Evolutionary conservation across 2,113 vertebrate genomes (phyloP).

Genomic region (Irena cyanogastra): DNA sequence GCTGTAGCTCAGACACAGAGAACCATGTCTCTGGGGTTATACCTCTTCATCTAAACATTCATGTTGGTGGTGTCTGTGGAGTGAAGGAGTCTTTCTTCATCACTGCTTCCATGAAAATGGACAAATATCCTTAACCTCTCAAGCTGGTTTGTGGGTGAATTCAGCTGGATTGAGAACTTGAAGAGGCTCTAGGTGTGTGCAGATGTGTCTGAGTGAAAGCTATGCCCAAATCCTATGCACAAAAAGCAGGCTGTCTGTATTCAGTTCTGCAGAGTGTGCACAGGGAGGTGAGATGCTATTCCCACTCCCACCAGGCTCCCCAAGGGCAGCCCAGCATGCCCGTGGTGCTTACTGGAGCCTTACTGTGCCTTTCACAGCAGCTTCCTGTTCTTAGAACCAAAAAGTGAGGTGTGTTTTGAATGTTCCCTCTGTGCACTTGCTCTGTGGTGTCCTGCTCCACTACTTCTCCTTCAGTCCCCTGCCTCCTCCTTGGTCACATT

Average conservation of each 20-base stretch:
- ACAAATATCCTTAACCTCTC: background rate
- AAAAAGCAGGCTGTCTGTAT: background rate
- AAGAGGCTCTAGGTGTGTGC: background rate
- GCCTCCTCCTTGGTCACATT: constrained; percentile 5
- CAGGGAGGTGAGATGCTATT: background rate
- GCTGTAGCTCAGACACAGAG: background rate
- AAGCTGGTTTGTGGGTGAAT: background rate
- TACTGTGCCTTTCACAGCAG: background rate
- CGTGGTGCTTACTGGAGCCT: rapidly evolving
- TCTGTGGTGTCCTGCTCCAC: background rate
- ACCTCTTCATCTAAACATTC: background rate
- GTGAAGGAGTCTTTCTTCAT: background rate
- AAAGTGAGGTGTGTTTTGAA: rapidly evolving
- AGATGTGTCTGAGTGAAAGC: background rate
- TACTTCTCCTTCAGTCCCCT: background rate
- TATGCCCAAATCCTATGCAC: background rate
- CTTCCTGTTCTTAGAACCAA: background rate
- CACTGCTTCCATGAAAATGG: background rate
- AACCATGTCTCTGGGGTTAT: background rate
- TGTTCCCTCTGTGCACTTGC: background rate
- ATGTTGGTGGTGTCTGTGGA: background rate
- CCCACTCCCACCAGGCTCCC: background rate
- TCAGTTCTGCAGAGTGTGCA: background rate
- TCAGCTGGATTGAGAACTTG: background rate
- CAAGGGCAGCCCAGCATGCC: background rate